phyloP scores from a whole-genome alignment of 1,140 invertebrate species.

The Drosophila punjabiensis region DNA sequence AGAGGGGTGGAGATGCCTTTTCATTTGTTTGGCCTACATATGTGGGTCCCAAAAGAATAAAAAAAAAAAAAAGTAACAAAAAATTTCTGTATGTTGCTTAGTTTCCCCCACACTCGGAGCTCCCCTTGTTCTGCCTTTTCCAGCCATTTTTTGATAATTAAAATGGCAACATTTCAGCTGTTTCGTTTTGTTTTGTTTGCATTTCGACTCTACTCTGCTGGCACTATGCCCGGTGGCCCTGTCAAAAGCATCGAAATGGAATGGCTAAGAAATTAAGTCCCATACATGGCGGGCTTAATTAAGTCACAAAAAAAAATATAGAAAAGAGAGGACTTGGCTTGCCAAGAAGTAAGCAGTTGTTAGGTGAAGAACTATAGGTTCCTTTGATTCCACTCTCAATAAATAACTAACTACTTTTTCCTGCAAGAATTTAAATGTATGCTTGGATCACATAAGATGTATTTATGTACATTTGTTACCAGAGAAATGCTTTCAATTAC shows the following conservation, averaged over 20 bases:
- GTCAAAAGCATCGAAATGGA: constrained; percentile 24
- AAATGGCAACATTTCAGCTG: constrained; percentile 54
- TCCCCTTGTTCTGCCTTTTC: constrained; percentile 18
- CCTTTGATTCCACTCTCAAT: background rate
- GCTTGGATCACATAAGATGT: constrained; percentile 20
- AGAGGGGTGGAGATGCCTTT: constrained; percentile 40
- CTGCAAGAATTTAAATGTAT: background rate
- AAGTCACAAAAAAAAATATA: background rate
- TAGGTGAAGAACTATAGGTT: background rate
- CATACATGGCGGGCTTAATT: constrained; percentile 13
- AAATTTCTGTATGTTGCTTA: constrained; percentile 21
- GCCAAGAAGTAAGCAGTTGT: background rate
- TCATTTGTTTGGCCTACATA: constrained; percentile 69
- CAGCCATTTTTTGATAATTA: constrained; percentile 70
- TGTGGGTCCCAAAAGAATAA: background rate
- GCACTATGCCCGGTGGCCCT: constrained; percentile 29
- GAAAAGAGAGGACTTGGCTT: background rate
- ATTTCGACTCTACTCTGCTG: background rate
- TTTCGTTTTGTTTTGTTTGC: constrained; percentile 21
- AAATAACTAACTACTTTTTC: background rate
- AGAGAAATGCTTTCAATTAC: constrained; percentile 29
- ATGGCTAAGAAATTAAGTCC: constrained; percentile 3
- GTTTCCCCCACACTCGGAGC: constrained; percentile 31
- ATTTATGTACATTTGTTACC: background rate
- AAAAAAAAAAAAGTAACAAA: background rate